These are phyloP conservation scores for Panopea generosa DNA, from an alignment of 2,888 invertebrate species.

Conservation along the genomic window DNA sequence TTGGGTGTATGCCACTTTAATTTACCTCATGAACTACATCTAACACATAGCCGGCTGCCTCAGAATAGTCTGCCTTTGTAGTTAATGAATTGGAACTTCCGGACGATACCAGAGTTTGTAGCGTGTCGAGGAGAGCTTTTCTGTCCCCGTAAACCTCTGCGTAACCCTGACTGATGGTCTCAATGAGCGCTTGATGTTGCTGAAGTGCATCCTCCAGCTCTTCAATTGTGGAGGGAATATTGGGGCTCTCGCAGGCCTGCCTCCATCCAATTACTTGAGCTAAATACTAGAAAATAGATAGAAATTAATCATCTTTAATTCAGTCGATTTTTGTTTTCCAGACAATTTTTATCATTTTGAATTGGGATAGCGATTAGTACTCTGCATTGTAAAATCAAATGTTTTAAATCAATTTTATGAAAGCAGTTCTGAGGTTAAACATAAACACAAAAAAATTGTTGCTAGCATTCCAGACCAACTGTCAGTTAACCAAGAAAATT, in stretches of 20 bases:
- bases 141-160: conserved; percentile 89
- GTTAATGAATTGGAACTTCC: conserved; percentile 84
- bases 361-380: too few relatives aligned
- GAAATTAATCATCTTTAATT: too few relatives aligned
- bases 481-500: too few relatives aligned
- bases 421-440: too few relatives aligned
- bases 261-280: conserved; percentile 96
- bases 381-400: too few relatives aligned
- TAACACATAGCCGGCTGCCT: conserved; percentile 97
- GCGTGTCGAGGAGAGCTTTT: conserved; percentile 85
- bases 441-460: too few relatives aligned
- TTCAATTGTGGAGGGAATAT: conserved; percentile 90
- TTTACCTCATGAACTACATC: conserved; percentile 95
- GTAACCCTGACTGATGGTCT: conserved; percentile 98
- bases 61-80: conserved; percentile 93
- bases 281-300: conserved; percentile 80
- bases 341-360: too few relatives aligned
- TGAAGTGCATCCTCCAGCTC: conserved; percentile 96
- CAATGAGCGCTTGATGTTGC: conserved; percentile 96
- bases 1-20: background rate
- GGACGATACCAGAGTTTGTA: conserved; percentile 85
- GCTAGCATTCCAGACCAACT: too few relatives aligned
- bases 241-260: conserved; percentile 92
- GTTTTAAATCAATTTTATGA: too few relatives aligned
- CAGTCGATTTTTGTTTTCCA: too few relatives aligned